Conservation (phyloP, 2,113 vertebrate genomes). For the Phalacrocorax pelagicus region DNA sequence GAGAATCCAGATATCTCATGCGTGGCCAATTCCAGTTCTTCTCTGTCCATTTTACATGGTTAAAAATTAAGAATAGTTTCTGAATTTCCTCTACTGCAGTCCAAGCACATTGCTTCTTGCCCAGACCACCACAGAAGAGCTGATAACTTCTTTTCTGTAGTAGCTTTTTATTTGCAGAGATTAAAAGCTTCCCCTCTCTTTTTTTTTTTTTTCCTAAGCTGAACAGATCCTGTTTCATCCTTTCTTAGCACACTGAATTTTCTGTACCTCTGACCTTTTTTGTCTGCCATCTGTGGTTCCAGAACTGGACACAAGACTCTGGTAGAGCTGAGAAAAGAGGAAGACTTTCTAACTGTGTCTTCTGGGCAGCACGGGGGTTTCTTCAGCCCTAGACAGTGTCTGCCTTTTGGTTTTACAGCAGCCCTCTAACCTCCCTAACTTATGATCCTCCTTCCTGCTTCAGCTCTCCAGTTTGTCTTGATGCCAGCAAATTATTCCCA, state of each 20-base stretch:
- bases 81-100: neutral
- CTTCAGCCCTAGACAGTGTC: neutral
- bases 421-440: neutral
- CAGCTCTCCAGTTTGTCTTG: neutral
- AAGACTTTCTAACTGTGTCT: neutral
- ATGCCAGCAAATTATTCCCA: neutral
- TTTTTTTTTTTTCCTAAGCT: neutral
- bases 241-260: neutral
- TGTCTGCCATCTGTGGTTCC: neutral
- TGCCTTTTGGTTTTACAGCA: neutral
- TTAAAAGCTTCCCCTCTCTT: neutral
- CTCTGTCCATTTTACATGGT: neutral
- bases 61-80: neutral
- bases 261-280: neutral
- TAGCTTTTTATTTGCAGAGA: neutral
- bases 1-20: neutral
- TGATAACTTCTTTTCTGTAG: neutral
- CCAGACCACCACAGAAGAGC: neutral
- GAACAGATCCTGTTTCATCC: neutral
- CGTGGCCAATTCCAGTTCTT: neutral
- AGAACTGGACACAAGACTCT: neutral
- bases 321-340: neutral
- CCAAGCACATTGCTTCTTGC: neutral
- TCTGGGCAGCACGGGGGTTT: neutral
- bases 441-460: fast-evolving